A percentile compares a stretch with the other conserved stretches of the same genome.
Conservation (phyloP, 2,797 vertebrate species). For the Ambastaia sidthimunki region DNA sequence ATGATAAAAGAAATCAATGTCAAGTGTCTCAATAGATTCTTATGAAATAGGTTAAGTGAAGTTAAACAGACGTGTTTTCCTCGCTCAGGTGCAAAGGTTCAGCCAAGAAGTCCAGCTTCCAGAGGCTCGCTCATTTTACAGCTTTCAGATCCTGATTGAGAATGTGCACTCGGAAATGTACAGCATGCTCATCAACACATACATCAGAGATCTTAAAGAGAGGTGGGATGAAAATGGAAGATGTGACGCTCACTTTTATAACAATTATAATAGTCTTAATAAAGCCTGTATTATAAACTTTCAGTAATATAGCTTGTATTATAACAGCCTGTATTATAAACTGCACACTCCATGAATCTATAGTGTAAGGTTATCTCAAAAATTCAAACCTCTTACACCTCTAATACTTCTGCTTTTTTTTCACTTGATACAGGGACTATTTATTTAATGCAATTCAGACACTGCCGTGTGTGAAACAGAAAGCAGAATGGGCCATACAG, state of each 20-base stretch:
- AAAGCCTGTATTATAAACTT: too few relatives aligned
- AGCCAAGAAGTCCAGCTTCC: constrained; percentile 95
- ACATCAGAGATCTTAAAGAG: constrained; percentile 89
- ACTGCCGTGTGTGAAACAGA: constrained; percentile 90
- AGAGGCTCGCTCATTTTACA: constrained; percentile 95
- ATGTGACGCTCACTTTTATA: neutral
- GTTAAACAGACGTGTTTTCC: neutral
- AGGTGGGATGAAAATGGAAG: constrained; percentile 77
- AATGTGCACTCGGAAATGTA: constrained; percentile 98
- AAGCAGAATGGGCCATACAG: constrained; percentile 93
- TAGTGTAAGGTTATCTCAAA: neutral
- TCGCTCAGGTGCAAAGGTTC: constrained; percentile 88
- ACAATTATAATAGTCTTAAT: neutral
- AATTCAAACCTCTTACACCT: too few relatives aligned
- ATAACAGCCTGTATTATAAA: neutral
- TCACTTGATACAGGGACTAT: constrained; percentile 80
- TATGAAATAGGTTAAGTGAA: neutral
- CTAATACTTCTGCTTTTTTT: neutral
- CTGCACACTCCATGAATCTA: neutral
- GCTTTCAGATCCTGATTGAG: constrained; percentile 97
- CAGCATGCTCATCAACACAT: constrained; percentile 94
- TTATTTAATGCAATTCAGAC: constrained; percentile 95
- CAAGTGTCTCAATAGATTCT: neutral
- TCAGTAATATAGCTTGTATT: too few relatives aligned
- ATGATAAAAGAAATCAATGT: neutral